A percentile compares a stretch with the other conserved stretches of the same genome.
These are phyloP conservation scores for Tribolium castaneum DNA, from an alignment of 1,140 invertebrate genomes.

Conservation along the genomic window DNA sequence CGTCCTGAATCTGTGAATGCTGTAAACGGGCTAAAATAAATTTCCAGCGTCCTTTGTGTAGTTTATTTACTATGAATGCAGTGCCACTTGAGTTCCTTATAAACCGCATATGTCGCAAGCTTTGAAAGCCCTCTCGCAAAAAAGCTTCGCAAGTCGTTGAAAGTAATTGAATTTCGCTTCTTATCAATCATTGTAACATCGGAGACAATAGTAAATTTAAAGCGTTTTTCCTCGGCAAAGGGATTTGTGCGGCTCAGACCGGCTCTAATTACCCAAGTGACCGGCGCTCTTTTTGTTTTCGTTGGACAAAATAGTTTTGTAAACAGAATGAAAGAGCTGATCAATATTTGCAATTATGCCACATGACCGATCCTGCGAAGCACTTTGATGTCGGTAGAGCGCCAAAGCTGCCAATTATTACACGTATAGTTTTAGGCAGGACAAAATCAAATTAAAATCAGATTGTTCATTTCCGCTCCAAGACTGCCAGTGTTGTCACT, in stretches of 20 bases:
- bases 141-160: background rate
- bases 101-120: background rate
- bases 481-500: background rate
- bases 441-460: conserved; percentile 12
- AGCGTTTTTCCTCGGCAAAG: background rate
- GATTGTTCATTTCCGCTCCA: conserved; percentile 20
- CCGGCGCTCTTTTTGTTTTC: background rate
- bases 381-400: conserved; percentile 27
- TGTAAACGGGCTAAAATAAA: too few relatives aligned
- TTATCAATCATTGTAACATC: background rate
- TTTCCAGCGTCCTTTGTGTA: too few relatives aligned
- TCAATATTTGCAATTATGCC: conserved; percentile 27
- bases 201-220: background rate
- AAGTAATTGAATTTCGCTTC: background rate
- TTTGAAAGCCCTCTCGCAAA: background rate
- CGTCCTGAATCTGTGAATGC: too few relatives aligned
- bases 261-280: conserved; percentile 6
- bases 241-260: background rate
- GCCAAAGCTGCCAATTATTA: conserved; percentile 25
- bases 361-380: conserved; percentile 19
- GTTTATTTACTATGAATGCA: too few relatives aligned
- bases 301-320: conserved; percentile 6
- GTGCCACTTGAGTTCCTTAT: too few relatives aligned
- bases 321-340: conserved; percentile 6
- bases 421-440: conserved; percentile 10